Evolutionary conservation across 2,113 vertebrate species (phyloP).

Genomic region (Galemys pyrenaicus): DNA sequence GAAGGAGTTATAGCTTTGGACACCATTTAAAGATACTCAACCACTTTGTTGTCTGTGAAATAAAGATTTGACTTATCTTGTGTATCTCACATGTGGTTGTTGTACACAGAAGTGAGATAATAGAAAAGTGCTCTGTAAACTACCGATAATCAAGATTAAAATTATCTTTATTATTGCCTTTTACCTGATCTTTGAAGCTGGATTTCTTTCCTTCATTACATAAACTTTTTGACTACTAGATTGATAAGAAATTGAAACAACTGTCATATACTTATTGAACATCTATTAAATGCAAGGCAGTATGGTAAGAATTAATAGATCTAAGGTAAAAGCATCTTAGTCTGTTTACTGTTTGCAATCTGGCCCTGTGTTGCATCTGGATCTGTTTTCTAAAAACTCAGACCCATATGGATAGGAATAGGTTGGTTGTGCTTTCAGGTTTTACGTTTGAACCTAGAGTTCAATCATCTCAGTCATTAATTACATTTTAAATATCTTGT

Average conservation of each 20-base stretch:
- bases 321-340: not conserved
- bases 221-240: slow-evolving; percentile 4
- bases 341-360: not conserved
- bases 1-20: slow-evolving; percentile 8
- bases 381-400: slow-evolving; percentile 23
- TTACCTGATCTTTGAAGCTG: not conserved
- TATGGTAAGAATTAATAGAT: not conserved
- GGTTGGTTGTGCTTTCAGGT: not conserved
- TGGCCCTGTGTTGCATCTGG: slow-evolving; percentile 12
- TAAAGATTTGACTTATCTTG: slow-evolving; percentile 8
- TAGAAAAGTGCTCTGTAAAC: not conserved
- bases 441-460: slow-evolving; percentile 35
- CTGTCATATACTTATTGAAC: not conserved
- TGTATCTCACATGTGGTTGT: not conserved
- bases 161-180: not conserved
- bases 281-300: not conserved
- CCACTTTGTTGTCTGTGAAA: not conserved
- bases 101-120: not conserved
- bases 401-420: not conserved
- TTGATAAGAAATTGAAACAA: not conserved
- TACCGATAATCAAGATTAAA: not conserved
- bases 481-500: slow-evolving; percentile 23
- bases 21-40: not conserved
- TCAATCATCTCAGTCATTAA: slow-evolving; percentile 13
- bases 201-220: slow-evolving; percentile 11